A percentile compares a stretch with the other conserved stretches of the same genome.
Conservation (phyloP, 2,113 vertebrate genomes). For the Chrysochloris asiatica region DNA sequence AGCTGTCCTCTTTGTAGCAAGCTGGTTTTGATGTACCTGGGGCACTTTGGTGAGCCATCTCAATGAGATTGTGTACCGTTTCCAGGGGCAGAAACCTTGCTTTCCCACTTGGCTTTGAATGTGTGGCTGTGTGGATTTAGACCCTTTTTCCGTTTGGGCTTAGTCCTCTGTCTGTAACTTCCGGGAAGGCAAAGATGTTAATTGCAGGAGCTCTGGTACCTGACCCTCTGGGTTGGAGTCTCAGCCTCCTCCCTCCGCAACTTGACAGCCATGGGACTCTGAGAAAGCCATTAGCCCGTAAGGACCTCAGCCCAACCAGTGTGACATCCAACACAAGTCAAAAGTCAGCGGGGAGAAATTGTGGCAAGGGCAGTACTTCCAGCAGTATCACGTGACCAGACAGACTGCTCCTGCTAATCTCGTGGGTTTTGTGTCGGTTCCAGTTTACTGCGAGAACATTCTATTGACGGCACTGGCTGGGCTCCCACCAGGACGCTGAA, state of each 20-base stretch:
- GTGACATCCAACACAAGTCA: neutral
- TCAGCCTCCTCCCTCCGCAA: no score
- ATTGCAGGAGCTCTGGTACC: neutral
- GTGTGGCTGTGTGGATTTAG: neutral
- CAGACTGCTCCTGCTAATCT: neutral
- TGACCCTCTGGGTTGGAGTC: no score
- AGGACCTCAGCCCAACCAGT: neutral
- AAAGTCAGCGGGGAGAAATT: accelerated
- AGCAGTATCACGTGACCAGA: accelerated
- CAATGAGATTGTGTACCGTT: neutral
- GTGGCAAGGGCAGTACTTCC: accelerated
- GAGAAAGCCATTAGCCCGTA: no score
- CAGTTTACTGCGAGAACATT: conserved; percentile 97
- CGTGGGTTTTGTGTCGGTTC: conserved; percentile 61
- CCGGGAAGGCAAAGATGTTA: neutral
- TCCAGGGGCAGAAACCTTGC: neutral
- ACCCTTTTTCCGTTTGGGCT: no score
- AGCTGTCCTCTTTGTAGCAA: neutral
- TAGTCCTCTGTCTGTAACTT: neutral
- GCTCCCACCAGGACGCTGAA: conserved; percentile 97
- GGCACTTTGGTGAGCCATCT: neutral
- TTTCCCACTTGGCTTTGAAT: no score
- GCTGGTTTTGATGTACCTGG: accelerated
- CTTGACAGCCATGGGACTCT: no score
- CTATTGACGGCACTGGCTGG: conserved; percentile 99